These are phyloP conservation scores for Acipenser transmontanus DNA, from an alignment of 2,797 vertebrate genomes.

Conservation along the genomic window DNA sequence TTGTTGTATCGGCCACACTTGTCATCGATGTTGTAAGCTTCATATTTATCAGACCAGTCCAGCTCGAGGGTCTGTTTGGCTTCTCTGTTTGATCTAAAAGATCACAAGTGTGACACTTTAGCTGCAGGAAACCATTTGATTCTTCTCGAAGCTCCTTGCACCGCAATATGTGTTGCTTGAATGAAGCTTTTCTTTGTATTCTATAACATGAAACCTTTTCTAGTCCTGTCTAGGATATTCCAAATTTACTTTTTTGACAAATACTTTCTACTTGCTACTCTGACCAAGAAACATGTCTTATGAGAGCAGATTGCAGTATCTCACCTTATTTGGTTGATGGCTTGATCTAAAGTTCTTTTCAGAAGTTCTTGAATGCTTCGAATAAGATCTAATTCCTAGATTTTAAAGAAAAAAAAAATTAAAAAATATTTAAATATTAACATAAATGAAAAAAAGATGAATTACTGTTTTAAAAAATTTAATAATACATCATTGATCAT, in stretches of 20 bases:
- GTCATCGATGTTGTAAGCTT: slow-evolving; percentile 71
- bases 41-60: slow-evolving; percentile 85
- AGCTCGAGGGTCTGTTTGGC: slow-evolving; percentile 72
- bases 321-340: slow-evolving; percentile 76
- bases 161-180: too few species aligned
- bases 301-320: not conserved
- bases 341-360: slow-evolving; percentile 73
- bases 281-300: too few species aligned
- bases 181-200: too few species aligned
- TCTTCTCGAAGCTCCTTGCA: too few species aligned
- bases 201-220: not conserved
- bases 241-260: too few species aligned
- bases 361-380: slow-evolving; percentile 79
- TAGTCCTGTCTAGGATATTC: not conserved
- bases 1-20: slow-evolving; percentile 58
- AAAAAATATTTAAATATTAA: too few species aligned
- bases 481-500: too few species aligned
- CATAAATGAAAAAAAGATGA: not conserved
- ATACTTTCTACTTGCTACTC: too few species aligned
- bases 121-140: too few species aligned
- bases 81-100: slow-evolving; percentile 65
- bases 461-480: too few species aligned
- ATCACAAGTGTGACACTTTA: too few species aligned
- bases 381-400: slow-evolving; percentile 81
- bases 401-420: slow-evolving; percentile 17